Percentiles rank a stretch among this genome's conserved stretches.
Conservation (phyloP, 2,888 invertebrate genomes). For the Julus scandinavius region DNA sequence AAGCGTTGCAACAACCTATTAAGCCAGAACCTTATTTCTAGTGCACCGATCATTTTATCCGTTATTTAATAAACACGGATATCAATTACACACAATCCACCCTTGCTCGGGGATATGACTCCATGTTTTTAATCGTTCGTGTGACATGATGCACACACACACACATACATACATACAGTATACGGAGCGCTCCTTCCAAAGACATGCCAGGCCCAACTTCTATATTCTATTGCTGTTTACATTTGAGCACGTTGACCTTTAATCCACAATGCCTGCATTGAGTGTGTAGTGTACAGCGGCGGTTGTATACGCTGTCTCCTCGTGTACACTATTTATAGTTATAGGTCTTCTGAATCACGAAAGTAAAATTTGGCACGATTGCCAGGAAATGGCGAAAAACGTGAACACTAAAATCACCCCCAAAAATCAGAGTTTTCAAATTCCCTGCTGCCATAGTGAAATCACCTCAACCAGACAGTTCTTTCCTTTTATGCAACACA, state of each 20-base stretch:
- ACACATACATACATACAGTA: not conserved
- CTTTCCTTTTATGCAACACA: not conserved
- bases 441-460: not conserved
- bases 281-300: not conserved
- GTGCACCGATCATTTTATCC: not conserved
- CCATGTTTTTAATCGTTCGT: not conserved
- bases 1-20: not conserved
- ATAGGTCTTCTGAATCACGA: slow-evolving; percentile 13
- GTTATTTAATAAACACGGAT: slow-evolving; percentile 31
- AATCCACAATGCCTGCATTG: slow-evolving; percentile 25
- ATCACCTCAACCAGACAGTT: not conserved
- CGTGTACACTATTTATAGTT: slow-evolving; percentile 31
- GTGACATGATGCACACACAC: not conserved
- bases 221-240: slow-evolving; percentile 22
- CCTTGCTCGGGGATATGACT: slow-evolving; percentile 4
- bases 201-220: not conserved
- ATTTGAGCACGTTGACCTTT: slow-evolving; percentile 42
- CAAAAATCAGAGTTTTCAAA: not conserved
- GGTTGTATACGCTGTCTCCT: not conserved
- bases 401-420: too few relatives aligned
- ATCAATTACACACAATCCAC: slow-evolving; percentile 15
- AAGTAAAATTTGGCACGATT: slow-evolving; percentile 2
- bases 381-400: not conserved
- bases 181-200: too few relatives aligned
- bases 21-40: not conserved